Conservation (phyloP, 2,888 invertebrate species). For the Thymelicus acteon region DNA sequence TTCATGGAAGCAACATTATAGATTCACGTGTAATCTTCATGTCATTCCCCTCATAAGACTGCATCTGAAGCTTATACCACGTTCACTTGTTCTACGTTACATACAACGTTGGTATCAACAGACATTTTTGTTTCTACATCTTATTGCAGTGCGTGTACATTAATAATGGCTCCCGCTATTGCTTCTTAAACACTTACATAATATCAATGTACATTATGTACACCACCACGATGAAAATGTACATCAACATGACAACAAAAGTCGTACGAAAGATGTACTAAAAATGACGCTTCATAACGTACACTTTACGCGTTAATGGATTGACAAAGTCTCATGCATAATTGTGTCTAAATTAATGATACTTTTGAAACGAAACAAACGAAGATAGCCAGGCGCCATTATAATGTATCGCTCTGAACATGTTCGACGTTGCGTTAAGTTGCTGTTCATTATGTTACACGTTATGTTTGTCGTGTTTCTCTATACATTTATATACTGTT, state of each 20-base stretch:
- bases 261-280: too few species aligned
- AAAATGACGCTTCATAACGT: too few species aligned
- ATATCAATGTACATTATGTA: too few species aligned
- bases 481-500: constrained; percentile 36
- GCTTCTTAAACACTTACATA: too few species aligned
- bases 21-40: background rate
- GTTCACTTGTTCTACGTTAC: constrained; percentile 33
- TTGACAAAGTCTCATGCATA: too few species aligned
- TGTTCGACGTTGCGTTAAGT: constrained; percentile 9
- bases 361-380: too few species aligned
- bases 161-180: background rate
- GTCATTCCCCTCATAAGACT: constrained; percentile 1
- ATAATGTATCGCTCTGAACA: background rate
- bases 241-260: too few species aligned
- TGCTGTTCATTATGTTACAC: constrained; percentile 25
- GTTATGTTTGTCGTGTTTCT: constrained; percentile 34
- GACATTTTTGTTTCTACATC: constrained; percentile 17
- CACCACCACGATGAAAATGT: too few species aligned
- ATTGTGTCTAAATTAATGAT: too few species aligned
- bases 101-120: constrained; percentile 19
- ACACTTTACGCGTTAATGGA: too few species aligned
- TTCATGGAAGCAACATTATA: too few species aligned
- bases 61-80: constrained; percentile 21
- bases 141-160: background rate
- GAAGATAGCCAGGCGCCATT: background rate